A percentile compares a stretch with the other conserved stretches of the same genome.
Evolutionary conservation across 2,113 vertebrate species (phyloP).

Genomic region (zebrafish (Danio rerio)): DNA sequence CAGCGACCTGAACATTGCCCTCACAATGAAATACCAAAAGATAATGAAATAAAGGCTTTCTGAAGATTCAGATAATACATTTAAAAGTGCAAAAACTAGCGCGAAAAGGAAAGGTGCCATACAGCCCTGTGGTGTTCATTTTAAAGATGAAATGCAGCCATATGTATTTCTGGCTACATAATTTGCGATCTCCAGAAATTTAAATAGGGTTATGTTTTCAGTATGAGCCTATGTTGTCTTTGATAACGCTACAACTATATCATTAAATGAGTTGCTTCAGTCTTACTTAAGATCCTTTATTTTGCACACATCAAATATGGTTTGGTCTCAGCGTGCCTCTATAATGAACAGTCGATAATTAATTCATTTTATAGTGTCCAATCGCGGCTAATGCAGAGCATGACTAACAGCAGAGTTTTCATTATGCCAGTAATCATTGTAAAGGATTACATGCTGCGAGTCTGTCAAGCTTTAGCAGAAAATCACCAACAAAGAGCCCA

Average conservation of each 20-base stretch:
- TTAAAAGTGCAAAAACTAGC: too few species aligned
- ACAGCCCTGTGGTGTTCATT: neutral
- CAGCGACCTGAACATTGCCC: too few species aligned
- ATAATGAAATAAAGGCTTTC: neutral
- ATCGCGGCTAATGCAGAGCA: conserved; percentile 14
- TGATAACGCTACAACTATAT: neutral
- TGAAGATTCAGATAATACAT: neutral
- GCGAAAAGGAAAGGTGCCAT: too few species aligned
- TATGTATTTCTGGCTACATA: too few species aligned
- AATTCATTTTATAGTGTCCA: conserved; percentile 11
- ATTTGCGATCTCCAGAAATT: too few species aligned
- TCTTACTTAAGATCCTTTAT: neutral
- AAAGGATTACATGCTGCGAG: conserved; percentile 32
- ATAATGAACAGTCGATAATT: conserved; percentile 3
- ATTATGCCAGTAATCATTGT: conserved; percentile 35
- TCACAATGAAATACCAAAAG: neutral
- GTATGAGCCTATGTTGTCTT: too few species aligned
- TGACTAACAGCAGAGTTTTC: conserved; percentile 35
- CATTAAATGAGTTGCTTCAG: conserved; percentile 1
- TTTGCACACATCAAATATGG: conserved; percentile 28
- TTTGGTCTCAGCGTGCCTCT: neutral
- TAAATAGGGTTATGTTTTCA: too few species aligned
- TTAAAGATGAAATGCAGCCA: neutral
- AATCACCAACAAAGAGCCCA: conserved; percentile 13
- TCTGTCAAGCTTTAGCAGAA: conserved; percentile 26